phyloP scores from a whole-genome alignment of 2,113 vertebrate species.

The Entelurus aequoreus region DNA sequence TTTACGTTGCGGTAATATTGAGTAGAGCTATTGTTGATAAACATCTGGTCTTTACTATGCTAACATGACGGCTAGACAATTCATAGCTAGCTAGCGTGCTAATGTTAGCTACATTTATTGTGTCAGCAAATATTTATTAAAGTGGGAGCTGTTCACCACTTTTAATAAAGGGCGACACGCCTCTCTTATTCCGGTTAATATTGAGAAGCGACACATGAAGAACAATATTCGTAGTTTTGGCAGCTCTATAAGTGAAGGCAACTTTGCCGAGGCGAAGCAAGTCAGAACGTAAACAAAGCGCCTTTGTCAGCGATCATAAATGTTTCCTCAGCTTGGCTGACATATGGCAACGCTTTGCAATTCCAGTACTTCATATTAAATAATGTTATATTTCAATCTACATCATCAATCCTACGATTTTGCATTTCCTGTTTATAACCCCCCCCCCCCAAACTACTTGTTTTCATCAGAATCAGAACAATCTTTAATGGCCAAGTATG shows the following conservation, averaged over 20 bases:
- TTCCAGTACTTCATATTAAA: neutral
- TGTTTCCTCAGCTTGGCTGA: neutral
- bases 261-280: slow-evolving; percentile 10
- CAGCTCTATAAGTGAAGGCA: slow-evolving; percentile 20
- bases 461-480: too few species aligned
- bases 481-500: too few species aligned
- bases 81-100: slow-evolving; percentile 40
- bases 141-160: neutral
- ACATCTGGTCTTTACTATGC: slow-evolving; percentile 25
- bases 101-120: slow-evolving; percentile 33
- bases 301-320: slow-evolving; percentile 2
- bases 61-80: slow-evolving; percentile 48
- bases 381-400: neutral
- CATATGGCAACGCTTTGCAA: neutral
- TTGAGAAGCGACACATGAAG: neutral
- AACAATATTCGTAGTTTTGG: neutral
- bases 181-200: neutral
- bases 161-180: neutral
- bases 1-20: neutral
- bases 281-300: slow-evolving; percentile 63
- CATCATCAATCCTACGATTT: neutral
- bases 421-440: neutral
- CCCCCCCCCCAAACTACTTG: too few species aligned
- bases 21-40: neutral
- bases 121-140: slow-evolving; percentile 36